Evolutionary conservation across 2,888 invertebrate genomes (phyloP).

Genomic region (Drosophila merina): DNA sequence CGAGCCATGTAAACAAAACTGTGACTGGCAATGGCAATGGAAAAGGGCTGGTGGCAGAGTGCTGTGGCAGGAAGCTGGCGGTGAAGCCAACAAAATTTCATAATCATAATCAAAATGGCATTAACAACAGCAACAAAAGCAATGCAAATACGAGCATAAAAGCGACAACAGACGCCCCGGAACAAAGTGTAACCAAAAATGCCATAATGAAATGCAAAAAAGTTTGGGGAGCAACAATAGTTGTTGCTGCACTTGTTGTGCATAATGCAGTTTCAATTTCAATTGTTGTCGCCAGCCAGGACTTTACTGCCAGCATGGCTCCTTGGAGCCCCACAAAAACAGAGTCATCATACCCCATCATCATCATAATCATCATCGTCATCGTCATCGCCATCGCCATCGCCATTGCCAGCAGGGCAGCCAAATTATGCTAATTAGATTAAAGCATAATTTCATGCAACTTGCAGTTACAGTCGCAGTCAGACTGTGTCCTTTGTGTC

Average conservation of each 20-base stretch:
- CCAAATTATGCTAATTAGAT: conserved; percentile 81
- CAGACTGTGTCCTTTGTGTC: conserved; percentile 40
- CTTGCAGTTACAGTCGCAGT: conserved; percentile 59
- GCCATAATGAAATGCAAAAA: conserved; percentile 73
- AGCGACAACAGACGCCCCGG: conserved; percentile 69
- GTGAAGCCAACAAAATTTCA: conserved; percentile 69
- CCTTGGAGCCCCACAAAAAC: conserved; percentile 37
- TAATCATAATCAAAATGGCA: conserved; percentile 80
- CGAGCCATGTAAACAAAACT: conserved; percentile 78
- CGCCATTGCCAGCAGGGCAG: conserved; percentile 68
- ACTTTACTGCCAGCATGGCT: conserved; percentile 30
- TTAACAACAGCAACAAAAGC: conserved; percentile 74
- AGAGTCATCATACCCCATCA: conserved; percentile 25
- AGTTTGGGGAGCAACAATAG: conserved; percentile 51
- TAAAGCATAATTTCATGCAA: conserved; percentile 80
- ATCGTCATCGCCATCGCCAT: conserved; percentile 15
- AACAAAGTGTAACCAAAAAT: conserved; percentile 74
- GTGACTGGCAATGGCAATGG: conserved; percentile 39
- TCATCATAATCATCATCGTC: conserved; percentile 8
- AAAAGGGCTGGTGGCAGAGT: background rate
- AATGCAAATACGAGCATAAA: conserved; percentile 71
- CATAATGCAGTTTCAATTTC: conserved; percentile 79
- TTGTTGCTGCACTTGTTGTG: conserved; percentile 53
- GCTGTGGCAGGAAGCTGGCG: conserved; percentile 17
- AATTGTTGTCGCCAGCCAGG: conserved; percentile 68